Conservation (phyloP, 2,888 invertebrate species). For the Mystacides longicornis region DNA sequence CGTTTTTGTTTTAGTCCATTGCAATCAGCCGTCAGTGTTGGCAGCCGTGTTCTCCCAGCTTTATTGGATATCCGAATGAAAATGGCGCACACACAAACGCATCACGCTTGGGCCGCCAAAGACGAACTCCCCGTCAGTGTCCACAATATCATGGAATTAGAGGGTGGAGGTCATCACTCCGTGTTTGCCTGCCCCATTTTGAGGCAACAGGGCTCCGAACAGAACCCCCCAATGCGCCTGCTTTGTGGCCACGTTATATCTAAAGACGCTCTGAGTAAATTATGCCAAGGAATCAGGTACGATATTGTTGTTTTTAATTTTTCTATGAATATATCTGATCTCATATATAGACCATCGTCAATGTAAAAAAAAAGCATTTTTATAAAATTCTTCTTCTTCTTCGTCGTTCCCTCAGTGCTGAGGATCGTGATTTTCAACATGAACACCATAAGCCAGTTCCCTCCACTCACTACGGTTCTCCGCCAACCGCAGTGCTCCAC, state of each 20-base stretch:
- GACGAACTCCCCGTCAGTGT: conserved; percentile 88
- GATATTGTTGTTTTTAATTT: background rate
- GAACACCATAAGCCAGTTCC: too few relatives aligned
- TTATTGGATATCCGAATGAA: conserved; percentile 72
- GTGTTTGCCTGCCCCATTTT: conserved; percentile 98
- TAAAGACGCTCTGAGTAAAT: conserved; percentile 90
- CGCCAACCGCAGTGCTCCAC: too few relatives aligned
- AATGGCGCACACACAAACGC: conserved; percentile 57
- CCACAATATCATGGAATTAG: conserved; percentile 66
- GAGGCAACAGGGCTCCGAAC: conserved; percentile 90
- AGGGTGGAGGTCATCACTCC: conserved; percentile 91
- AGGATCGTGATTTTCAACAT: too few relatives aligned
- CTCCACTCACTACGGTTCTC: too few relatives aligned
- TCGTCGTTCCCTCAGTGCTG: background rate
- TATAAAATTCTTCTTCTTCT: background rate
- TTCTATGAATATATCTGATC: too few relatives aligned
- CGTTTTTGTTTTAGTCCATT: conserved; percentile 65
- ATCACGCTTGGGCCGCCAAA: conserved; percentile 89
- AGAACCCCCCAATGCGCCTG: conserved; percentile 95
- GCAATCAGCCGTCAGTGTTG: conserved; percentile 87
- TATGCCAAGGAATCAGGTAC: conserved; percentile 88
- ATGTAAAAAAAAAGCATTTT: too few relatives aligned
- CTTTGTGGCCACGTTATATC: conserved; percentile 98
- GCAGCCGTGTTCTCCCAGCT: conserved; percentile 89
- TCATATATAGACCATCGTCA: too few relatives aligned